Evolutionary conservation across 1,140 invertebrate species (phyloP), one percentile per base, ranked within the genome.

Genomic region (Rhopalosiphum maidis): DNA sequence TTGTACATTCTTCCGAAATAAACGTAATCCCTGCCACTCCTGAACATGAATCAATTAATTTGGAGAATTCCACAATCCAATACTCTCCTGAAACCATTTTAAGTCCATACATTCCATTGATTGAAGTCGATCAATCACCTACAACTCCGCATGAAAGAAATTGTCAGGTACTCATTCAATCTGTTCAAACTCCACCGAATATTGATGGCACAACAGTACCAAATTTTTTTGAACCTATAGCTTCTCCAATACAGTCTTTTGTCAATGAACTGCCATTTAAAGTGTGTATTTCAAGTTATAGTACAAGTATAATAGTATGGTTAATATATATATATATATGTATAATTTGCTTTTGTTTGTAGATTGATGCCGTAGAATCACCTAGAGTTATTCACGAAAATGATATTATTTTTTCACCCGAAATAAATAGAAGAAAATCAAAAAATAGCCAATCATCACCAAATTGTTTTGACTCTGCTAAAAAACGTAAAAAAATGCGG

Each of bases 401-500:
- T 37, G 48, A 85, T 93, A 30, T 54, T 43, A 6, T 77, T 1
- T 18, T 54, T 93, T 51, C 82, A 22, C 48, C 82, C 2, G 48
- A 86, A 54, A 25, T 55, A 21, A 35, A 37, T 41, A 85, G 4
- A 5, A 93, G 43, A 48, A 77, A 92, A 77, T 48, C 46, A 48
- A 22, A 92, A 23, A 51, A n/a, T 23, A 93, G 48, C n/a, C 48
- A 25, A 11, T 93, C 25, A 22, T 86, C 91, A 41, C 91, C 91
- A 11, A 85, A 43, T 55, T 18, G 9, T 54, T 93, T 93, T 30
- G 82, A 93, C 54, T 93, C 91, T 30, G 48, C 82, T 85, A 93
- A 93, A 93, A 93, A 93, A 86, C 68, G 77, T 41, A 93, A 86
- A 93, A 93, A 93, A 85, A 30, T 93, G 30, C 43, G 82, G 91